A percentile compares a stretch with the other conserved stretches of the same genome.
phyloP scores from a whole-genome alignment of 1,140 invertebrate species.

The Reticulitermes speratus region DNA sequence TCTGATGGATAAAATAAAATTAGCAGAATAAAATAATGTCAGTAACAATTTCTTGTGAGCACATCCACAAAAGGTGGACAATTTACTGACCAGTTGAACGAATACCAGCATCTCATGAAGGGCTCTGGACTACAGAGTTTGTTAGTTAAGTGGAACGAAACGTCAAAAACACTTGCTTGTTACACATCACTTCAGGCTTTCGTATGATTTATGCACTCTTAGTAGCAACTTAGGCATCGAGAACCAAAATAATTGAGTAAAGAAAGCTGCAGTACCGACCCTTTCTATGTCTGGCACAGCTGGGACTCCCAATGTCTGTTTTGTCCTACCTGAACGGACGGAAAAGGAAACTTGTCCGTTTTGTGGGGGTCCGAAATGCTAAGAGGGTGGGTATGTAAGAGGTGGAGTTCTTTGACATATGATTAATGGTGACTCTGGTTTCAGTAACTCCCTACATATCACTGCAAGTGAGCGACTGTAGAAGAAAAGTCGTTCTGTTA shows the following conservation, averaged over 20 bases:
- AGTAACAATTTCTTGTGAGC: too few relatives aligned
- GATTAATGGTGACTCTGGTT: not conserved
- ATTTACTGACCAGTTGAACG: too few relatives aligned
- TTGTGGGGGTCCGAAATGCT: not conserved
- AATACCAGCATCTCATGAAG: too few relatives aligned
- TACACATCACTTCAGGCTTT: too few relatives aligned
- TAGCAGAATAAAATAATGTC: too few relatives aligned
- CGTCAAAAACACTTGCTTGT: too few relatives aligned
- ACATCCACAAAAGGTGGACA: too few relatives aligned
- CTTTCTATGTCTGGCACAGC: not conserved
- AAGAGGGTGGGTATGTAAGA: not conserved
- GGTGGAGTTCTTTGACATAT: not conserved
- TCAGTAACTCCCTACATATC: not conserved
- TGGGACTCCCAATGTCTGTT: not conserved
- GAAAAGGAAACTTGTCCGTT: not conserved
- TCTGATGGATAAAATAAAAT: too few relatives aligned
- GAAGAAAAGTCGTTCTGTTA: not conserved
- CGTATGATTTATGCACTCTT: too few relatives aligned
- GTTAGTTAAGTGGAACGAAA: too few relatives aligned
- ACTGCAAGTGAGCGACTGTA: not conserved
- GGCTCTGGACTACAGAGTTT: too few relatives aligned
- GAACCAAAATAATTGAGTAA: not conserved
- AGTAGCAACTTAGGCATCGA: not conserved
- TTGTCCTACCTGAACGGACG: not conserved
- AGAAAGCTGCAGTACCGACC: not conserved